These are phyloP conservation scores for Trachurus trachurus DNA, from an alignment of 2,797 vertebrate species.

Conservation along the genomic window DNA sequence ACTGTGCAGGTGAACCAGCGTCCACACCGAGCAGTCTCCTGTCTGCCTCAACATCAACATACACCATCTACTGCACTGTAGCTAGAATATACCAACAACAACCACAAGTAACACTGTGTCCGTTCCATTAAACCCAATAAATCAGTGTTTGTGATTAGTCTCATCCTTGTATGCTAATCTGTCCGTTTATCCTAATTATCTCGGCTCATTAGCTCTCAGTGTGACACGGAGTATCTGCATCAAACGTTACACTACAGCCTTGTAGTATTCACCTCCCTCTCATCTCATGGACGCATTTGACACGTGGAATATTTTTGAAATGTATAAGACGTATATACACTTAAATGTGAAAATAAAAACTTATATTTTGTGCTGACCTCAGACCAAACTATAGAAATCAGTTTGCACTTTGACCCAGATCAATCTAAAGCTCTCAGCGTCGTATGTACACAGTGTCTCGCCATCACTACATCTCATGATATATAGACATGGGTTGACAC, in stretches of 20 bases:
- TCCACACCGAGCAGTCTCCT: slow-evolving; percentile 12
- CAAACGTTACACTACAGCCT: neutral
- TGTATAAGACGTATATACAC: too few species aligned
- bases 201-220: neutral
- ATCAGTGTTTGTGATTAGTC: neutral
- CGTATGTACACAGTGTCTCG: neutral
- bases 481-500: neutral
- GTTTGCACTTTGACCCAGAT: too few species aligned
- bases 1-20: neutral
- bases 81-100: neutral
- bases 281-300: neutral
- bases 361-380: too few species aligned
- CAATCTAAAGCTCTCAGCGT: neutral
- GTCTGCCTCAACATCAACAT: slow-evolving; percentile 3
- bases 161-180: neutral
- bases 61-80: neutral
- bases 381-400: too few species aligned
- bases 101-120: neutral
- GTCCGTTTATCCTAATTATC: slow-evolving; percentile 13
- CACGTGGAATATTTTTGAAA: neutral
- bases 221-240: neutral
- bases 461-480: neutral
- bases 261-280: neutral
- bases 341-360: too few species aligned
- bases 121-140: neutral